Base-by-base conservation (phyloP, 2,113 vertebrate genomes). In the Eurystomus gularis region DNA sequence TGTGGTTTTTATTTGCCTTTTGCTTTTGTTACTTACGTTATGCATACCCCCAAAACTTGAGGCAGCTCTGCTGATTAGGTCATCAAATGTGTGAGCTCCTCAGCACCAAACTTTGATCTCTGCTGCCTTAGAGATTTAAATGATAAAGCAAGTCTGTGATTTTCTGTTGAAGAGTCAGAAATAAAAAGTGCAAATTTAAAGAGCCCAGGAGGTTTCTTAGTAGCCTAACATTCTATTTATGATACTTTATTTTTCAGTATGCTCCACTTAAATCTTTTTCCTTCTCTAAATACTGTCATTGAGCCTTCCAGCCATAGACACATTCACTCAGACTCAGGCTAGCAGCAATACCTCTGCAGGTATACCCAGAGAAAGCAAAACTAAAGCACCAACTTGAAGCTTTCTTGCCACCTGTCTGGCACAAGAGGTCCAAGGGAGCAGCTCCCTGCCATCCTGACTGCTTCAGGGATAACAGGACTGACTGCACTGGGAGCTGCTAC, bases 151-250 rank as follows among this genome's bases (percentile, higher is more conserved):
- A 82, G 29, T 12, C 69, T 88, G 66, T 91, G 82, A 28, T 94
- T 95, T 94, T 94, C 76, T 94, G 39, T 95, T 81, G 82, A 83
- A 58, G 35, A 88, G 21, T 73, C 76, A 78, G 76, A 96, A 95
- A 78, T 86, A 49, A 73, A 88, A 81, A 75, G 39, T 31, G 77
- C 20, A 75, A 68, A 66, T 95, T 83, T 82, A 35, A 91, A 65
- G 77, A 87, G 31, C 88, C 76, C 76, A 31, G 25, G 48, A 94
- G 85, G 29, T 62, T 95, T 92, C 58, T 72, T 39, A 70, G 31
- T 31, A 68, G 68, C 21, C 76, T 82, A 24, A 62, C 14, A 13
- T 73, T 90, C 37, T 78, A 39, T 78, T 93, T 83, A 60, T 40
- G 73, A 61, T 54, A 19, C 6, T 88, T 90, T 37, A 49, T 73